Percentiles rank a stretch among this genome's conserved stretches.
phyloP scores from a whole-genome alignment of 2,888 invertebrate genomes.

The Empis stercorea region DNA sequence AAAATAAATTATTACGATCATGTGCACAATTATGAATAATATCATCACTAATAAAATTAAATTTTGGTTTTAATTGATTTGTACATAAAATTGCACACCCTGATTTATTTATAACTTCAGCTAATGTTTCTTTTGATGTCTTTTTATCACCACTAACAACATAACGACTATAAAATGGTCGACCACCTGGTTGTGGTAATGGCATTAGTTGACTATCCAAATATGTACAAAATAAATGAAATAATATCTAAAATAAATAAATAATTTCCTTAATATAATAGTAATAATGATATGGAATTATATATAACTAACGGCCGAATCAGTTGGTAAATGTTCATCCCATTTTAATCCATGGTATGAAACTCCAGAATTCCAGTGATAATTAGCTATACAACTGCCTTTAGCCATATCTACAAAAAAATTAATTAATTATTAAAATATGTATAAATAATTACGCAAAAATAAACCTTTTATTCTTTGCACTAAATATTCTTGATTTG shows the following conservation, averaged over 20 bases:
- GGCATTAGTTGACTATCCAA: constrained; percentile 69
- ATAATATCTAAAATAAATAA: constrained; percentile 49
- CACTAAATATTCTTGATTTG: constrained; percentile 77
- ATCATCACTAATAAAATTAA: constrained; percentile 42
- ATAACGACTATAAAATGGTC: constrained; percentile 46
- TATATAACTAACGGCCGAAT: constrained; percentile 54
- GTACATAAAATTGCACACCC: constrained; percentile 33
- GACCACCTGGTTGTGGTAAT: constrained; percentile 49
- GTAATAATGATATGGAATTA: not conserved
- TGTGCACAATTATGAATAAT: constrained; percentile 54
- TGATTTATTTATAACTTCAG: constrained; percentile 31
- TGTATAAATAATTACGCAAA: not conserved
- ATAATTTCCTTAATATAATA: constrained; percentile 1
- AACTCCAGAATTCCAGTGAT: constrained; percentile 77
- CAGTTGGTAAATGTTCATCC: constrained; percentile 75
- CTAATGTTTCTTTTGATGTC: constrained; percentile 29
- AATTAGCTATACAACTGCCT: constrained; percentile 80
- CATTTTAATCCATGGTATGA: constrained; percentile 58
- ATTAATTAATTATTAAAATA: constrained; percentile 2
- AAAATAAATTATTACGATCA: constrained; percentile 81
- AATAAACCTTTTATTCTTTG: constrained; percentile 52
- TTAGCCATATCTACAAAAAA: constrained; percentile 48
- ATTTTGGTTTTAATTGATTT: constrained; percentile 32
- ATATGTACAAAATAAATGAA: constrained; percentile 75
- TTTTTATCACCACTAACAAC: constrained; percentile 33